Evolutionary conservation across 2,113 vertebrate species (phyloP).

Genomic region (Trichomycterus rosablanca): DNA sequence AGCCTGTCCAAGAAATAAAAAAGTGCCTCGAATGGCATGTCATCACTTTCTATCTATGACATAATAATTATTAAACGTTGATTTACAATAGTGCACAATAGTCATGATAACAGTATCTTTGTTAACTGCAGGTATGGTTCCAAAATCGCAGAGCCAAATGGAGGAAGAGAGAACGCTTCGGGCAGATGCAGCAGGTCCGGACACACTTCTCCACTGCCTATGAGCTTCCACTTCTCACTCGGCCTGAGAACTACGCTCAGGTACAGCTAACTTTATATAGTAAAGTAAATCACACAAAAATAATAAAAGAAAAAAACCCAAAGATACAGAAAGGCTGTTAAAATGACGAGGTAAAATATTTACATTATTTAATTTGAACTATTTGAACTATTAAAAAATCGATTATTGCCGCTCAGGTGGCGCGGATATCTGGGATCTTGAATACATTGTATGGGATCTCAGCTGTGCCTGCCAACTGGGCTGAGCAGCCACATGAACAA

Average conservation of each 20-base stretch:
- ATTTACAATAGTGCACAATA: too few species aligned
- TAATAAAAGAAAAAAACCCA: neutral
- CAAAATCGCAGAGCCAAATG: conserved; percentile 96
- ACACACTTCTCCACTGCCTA: conserved; percentile 95
- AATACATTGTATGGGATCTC: too few species aligned
- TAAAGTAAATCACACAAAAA: neutral
- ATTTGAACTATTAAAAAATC: too few species aligned
- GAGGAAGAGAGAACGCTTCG: conserved; percentile 95
- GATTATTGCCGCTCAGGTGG: too few species aligned
- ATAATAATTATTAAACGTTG: too few species aligned
- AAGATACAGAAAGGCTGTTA: neutral
- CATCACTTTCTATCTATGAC: too few species aligned
- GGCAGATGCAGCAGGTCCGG: conserved; percentile 98
- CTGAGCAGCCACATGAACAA: too few species aligned
- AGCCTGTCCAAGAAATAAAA: neutral
- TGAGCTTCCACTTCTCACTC: conserved; percentile 88
- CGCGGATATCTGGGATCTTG: too few species aligned
- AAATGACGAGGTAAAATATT: too few species aligned
- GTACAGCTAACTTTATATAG: conserved; percentile 56
- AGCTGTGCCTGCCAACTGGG: too few species aligned
- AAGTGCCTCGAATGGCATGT: too few species aligned
- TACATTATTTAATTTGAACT: too few species aligned
- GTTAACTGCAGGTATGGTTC: conserved; percentile 87
- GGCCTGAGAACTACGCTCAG: conserved; percentile 96
- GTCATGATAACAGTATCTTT: conserved; percentile 1